Evolutionary conservation across 2,113 vertebrate genomes (phyloP).

Genomic region (Psittacula cyanocephala): DNA sequence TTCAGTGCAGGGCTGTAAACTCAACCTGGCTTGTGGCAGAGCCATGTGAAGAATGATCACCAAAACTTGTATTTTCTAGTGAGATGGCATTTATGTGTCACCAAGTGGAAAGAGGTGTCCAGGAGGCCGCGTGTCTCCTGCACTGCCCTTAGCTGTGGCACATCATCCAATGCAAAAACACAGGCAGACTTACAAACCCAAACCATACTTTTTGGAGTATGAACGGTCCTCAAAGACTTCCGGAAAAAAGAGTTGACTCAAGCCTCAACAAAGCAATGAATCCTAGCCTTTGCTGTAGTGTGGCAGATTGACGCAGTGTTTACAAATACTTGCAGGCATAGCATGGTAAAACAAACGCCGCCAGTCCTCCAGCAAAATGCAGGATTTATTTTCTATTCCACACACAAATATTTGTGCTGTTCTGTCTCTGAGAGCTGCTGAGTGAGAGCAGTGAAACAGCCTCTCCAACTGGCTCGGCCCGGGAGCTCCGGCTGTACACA

Average conservation of each 20-base stretch:
- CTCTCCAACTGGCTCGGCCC: not conserved
- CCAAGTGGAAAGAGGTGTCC: not conserved
- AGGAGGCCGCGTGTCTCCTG: not conserved
- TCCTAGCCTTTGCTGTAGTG: not conserved
- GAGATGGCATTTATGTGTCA: not conserved
- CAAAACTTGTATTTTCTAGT: not conserved
- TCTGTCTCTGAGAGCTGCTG: not conserved
- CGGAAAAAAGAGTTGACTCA: not conserved
- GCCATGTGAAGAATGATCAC: rapidly evolving
- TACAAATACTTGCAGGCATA: conserved; percentile 33
- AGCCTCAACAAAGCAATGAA: not conserved
- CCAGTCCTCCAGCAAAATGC: conserved; percentile 8
- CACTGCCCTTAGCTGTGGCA: not conserved
- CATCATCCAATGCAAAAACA: rapidly evolving
- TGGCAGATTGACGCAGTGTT: not conserved
- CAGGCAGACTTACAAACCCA: not conserved
- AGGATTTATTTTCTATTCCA: not conserved
- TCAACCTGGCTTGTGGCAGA: not conserved
- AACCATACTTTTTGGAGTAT: not conserved
- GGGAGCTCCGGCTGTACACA: rapidly evolving
- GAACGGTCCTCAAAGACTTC: not conserved
- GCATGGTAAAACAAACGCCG: conserved; percentile 21
- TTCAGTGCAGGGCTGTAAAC: not conserved
- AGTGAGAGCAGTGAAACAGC: not conserved
- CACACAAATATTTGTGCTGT: conserved; percentile 14